These are phyloP conservation scores for Andrena flavipes DNA, from an alignment of 2,888 invertebrate genomes.

Conservation along the genomic window DNA sequence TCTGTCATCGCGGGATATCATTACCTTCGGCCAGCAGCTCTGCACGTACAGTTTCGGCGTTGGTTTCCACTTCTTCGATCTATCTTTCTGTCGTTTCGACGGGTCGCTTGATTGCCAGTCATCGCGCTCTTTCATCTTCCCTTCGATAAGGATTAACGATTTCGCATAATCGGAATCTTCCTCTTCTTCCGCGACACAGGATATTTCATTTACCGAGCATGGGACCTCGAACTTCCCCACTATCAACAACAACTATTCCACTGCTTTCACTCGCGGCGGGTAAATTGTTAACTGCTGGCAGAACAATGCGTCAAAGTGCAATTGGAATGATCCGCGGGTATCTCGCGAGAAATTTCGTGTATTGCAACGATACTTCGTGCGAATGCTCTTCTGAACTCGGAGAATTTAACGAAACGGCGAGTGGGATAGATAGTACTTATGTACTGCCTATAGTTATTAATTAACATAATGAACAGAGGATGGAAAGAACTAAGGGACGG, in stretches of 20 bases:
- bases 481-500: not conserved
- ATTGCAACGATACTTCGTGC: not conserved
- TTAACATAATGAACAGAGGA: not conserved
- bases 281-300: not conserved
- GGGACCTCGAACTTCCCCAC: not conserved
- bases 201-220: not conserved
- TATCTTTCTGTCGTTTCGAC: constrained; percentile 24
- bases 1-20: constrained; percentile 24
- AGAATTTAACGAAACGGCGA: not conserved
- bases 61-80: constrained; percentile 8
- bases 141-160: too few species aligned
- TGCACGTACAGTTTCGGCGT: not conserved
- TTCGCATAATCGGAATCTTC: too few species aligned
- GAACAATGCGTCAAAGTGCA: not conserved
- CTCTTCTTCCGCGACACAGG: too few species aligned
- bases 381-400: not conserved
- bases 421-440: too few species aligned
- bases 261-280: not conserved
- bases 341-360: not conserved
- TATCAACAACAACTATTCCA: not conserved
- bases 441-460: too few species aligned
- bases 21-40: constrained; percentile 39
- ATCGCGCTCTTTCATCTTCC: constrained; percentile 33
- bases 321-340: too few species aligned
- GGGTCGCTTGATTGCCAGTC: not conserved